Base-by-base conservation (phyloP, 2,797 vertebrate genomes). In the Sebastiscus tertius region DNA sequence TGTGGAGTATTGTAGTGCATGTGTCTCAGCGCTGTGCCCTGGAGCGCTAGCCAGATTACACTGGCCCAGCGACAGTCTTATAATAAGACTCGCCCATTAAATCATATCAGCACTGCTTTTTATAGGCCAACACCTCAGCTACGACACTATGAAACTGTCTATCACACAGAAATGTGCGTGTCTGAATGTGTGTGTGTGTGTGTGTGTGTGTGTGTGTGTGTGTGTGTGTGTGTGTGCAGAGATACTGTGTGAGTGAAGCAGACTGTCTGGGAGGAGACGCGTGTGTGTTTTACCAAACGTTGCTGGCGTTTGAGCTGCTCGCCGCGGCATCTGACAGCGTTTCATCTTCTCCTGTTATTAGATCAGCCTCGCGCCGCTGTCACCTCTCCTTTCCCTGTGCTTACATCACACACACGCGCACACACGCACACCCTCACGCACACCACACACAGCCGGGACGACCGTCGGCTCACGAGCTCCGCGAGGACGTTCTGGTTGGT, bases 71-170 rank as follows among this genome's bases (percentile, higher is more conserved):
- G 90, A 95, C 93, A 94, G 93, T 93, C 93, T 95, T 95, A 94
- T 95, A 95, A 96, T 95, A 95, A 94, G 93, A 93, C 92, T 91
- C 84, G 90, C 89, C 92, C 93, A 94, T 96, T 94, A 95, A 96
- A 95, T 95, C 95, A 94, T 95, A 96, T 95, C 95, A 94, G 94
- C 91, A 83, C 91, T 91, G 93, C 95, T 95, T 96, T 95, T 95
- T 95, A 96, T 95, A 95, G 94, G 93, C 92, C 91, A 90, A 92
- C 94, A 94, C 94, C 93, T 95, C 90, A 90, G 94, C 91, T 83
- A 86, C 87, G 64, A 89, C 81, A 90, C 93, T 90, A 90, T 93
- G 91, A 90, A 93, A 93, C 93, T 92, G 93, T 92, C 93, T 81
- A 78, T 94, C 94, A 94, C 79, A 49, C 80, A 71, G 65, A 79